These are phyloP conservation scores for Physella acuta DNA, from an alignment of 1,140 invertebrate species.

Conservation along the genomic window DNA sequence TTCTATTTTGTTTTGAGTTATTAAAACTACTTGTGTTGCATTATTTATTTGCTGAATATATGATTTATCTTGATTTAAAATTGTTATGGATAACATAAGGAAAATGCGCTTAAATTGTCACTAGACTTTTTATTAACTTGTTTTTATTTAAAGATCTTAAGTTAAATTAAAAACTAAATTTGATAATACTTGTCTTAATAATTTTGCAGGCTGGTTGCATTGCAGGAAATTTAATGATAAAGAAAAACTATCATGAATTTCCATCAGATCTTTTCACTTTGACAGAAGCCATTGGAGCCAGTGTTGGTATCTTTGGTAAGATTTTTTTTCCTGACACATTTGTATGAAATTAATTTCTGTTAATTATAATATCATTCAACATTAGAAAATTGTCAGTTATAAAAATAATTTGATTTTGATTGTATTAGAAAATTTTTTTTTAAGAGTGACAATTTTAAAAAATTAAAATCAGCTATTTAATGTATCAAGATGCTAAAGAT, in stretches of 20 bases:
- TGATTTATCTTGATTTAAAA: no score
- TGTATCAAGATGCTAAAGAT: constrained; percentile 30
- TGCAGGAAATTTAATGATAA: constrained; percentile 79
- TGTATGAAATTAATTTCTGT: background rate
- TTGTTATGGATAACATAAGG: no score
- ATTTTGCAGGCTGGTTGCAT: constrained; percentile 58
- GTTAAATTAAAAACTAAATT: background rate
- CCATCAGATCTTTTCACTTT: constrained; percentile 77
- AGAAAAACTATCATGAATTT: constrained; percentile 71
- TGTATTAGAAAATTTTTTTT: background rate
- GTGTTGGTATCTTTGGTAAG: constrained; percentile 64
- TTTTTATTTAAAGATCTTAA: background rate
- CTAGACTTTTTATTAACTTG: no score
- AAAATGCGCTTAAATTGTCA: no score
- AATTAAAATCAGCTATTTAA: background rate
- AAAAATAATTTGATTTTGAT: background rate
- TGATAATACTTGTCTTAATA: constrained; percentile 61
- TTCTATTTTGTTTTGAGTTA: no score
- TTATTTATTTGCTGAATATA: no score
- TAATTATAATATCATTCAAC: background rate
- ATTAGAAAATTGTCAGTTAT: background rate
- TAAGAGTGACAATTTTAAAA: background rate
- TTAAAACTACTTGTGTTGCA: no score
- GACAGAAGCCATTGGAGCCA: constrained; percentile 70
- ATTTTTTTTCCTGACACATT: background rate